Percentiles rank a stretch among this genome's conserved stretches.
Evolutionary conservation across 2,113 vertebrate species (phyloP).

Genomic region (zebrafish (Danio rerio)): GRCz12tu NC_133180.1:23800501-23801000

Average conservation of each 20-base stretch:
- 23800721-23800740: not conserved
- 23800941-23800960: too few species aligned
- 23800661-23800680: not conserved
- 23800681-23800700: not conserved
- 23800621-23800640: not conserved
- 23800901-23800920: too few species aligned
- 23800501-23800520: not conserved
- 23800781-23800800: not conserved
- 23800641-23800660: not conserved
- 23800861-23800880: too few species aligned
- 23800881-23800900: too few species aligned
- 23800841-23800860: too few species aligned
- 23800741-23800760: not conserved
- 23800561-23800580: not conserved
- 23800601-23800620: constrained; percentile 39
- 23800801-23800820: too few species aligned
- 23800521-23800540: not conserved
- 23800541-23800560: constrained; percentile 30
- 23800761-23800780: not conserved
- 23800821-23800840: too few species aligned
- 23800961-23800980: too few species aligned
- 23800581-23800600: constrained; percentile 2
- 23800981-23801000: too few species aligned
- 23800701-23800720: not conserved
- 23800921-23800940: too few species aligned